A percentile compares a stretch with the other conserved stretches of the same genome.
These are phyloP conservation scores for Acrobasis consociella DNA, from an alignment of 2,888 invertebrate species.

Conservation along the genomic window DNA sequence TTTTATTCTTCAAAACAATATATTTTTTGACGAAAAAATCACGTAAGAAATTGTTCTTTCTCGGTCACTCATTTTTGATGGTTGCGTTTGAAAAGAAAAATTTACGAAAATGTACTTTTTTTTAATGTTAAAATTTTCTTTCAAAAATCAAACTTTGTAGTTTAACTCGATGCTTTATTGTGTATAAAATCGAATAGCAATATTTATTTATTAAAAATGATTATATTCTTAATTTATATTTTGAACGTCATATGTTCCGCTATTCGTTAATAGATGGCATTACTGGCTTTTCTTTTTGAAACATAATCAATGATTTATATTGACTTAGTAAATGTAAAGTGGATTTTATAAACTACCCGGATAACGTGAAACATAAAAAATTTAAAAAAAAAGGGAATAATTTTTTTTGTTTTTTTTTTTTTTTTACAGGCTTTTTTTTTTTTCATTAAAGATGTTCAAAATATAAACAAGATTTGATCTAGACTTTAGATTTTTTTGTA, in stretches of 20 bases:
- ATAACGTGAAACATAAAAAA: too few relatives aligned
- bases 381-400: too few relatives aligned
- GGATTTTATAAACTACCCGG: too few relatives aligned
- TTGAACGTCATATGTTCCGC: conserved; percentile 7
- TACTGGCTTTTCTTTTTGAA: not conserved
- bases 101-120: not conserved
- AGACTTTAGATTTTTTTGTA: conserved; percentile 29
- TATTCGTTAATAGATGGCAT: conserved; percentile 14
- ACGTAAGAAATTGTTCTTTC: not conserved
- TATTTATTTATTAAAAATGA: conserved; percentile 63
- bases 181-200: conserved; percentile 37
- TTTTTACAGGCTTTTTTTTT: too few relatives aligned
- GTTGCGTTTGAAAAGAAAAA: not conserved
- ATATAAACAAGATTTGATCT: conserved; percentile 5
- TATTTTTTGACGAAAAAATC: not conserved
- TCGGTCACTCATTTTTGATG: not conserved
- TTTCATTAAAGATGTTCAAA: not conserved
- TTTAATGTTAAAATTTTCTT: conserved; percentile 12
- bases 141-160: conserved; percentile 40
- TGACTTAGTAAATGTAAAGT: too few relatives aligned
- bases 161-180: conserved; percentile 40
- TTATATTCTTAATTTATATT: conserved; percentile 3
- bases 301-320: too few relatives aligned
- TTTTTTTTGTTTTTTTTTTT: too few relatives aligned
- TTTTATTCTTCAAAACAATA: too few relatives aligned